Evolutionary conservation across 2,113 vertebrate species (phyloP).

Genomic region (Dasyornis broadbenti): DNA sequence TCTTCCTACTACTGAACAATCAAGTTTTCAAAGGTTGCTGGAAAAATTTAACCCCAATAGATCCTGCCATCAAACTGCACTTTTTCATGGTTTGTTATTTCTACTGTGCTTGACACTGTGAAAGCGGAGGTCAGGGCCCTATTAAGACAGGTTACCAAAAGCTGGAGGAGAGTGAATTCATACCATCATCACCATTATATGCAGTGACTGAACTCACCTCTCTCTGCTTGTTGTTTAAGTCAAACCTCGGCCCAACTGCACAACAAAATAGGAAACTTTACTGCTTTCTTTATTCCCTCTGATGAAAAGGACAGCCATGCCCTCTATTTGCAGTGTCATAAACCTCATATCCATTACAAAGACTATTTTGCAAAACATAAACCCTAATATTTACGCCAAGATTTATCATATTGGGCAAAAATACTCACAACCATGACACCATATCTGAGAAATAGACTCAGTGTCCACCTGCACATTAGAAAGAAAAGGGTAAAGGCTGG

Average conservation of each 20-base stretch:
- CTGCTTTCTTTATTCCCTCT: not conserved
- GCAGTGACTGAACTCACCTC: not conserved
- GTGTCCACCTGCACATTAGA: not conserved
- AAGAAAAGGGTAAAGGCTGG: not conserved
- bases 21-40: slow-evolving; percentile 33
- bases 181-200: not conserved
- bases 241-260: not conserved
- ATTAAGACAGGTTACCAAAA: slow-evolving; percentile 37
- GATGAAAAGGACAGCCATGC: not conserved
- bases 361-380: not conserved
- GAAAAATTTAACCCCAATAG: slow-evolving; percentile 57
- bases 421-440: not conserved
- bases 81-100: slow-evolving; percentile 40
- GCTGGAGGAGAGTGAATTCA: slow-evolving; percentile 27
- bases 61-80: not conserved
- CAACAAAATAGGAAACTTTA: not conserved
- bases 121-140: slow-evolving; percentile 46
- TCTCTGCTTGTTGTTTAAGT: not conserved
- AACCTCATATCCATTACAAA: not conserved
- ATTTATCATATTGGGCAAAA: not conserved
- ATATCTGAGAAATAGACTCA: not conserved
- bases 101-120: slow-evolving; percentile 22
- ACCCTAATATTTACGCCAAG: not conserved
- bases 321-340: not conserved
- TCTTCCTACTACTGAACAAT: not conserved